Base-by-base conservation (phyloP, 2,113 vertebrate genomes). In the Oreotragus oreotragus region DNA sequence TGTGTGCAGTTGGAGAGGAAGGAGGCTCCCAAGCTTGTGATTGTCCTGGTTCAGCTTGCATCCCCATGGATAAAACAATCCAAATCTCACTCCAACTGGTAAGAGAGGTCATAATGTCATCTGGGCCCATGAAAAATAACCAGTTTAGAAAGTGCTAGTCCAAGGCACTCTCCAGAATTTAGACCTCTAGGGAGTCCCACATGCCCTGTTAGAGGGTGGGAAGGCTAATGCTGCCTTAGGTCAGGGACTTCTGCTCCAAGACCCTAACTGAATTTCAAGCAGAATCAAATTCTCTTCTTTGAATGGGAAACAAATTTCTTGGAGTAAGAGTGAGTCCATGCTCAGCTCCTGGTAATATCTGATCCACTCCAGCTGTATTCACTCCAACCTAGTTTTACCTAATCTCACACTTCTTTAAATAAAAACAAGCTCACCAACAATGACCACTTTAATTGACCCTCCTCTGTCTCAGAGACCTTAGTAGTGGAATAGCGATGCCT, bases 291-390 rank as follows among this genome's bases (percentile, higher is more conserved):
- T 89, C n/a, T 77, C 93, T 88, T 53, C 79, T 96, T 62, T 49
- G 45, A 39, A 36, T 51, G 30, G 57, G 89, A 96, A 95, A 86
- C 33, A 91, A 86, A 95, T 73, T 93, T 70, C 94, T 94, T 45
- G 58, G 92, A 64, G 73, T 51, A 57, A n/a, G 45, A 57, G 55
- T n/a, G 51, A 87, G 76, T 17, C 45, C 43, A 28, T 2, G 6
- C 39, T 85, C n/a, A 84, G 49, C 55, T 64, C 49, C 47, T 64
- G 49, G 90, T 47, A 57, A 90, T 33, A 33, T 5, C 43, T 53
- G 84, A 95, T 66, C 58, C 49, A 80, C 47, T 6, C 39, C 64
- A 76, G 33, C 45, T 90, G 70, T 89, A 53, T n/a, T 83, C 55
- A 58, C 58, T 17, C 62, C 51, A 36, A 30, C n/a, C 80, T n/a